Base-by-base conservation (phyloP, 2,888 invertebrate species). In the Oscheius sp. region DNA sequence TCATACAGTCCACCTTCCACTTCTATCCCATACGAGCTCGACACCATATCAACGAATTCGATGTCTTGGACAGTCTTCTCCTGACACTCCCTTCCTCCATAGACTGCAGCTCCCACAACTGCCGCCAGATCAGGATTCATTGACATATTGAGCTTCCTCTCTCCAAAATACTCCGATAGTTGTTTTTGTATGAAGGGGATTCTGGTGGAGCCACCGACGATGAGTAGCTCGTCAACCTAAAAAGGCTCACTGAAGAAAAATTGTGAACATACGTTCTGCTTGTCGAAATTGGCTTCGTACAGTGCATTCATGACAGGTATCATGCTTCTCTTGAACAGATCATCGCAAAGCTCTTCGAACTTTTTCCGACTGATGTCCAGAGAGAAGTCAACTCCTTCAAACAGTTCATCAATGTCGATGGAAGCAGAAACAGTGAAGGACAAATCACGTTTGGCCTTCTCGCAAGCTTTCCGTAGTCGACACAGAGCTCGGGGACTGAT, bases 321-420 rank as follows among this genome's bases (percentile, higher is more conserved):
- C 92, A 98, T 93, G 81, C 97, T 97, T 79, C 94, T 94, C 83
- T 96, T 93, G 94, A 99, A 98, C 84, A 98, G 92, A 90, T 99
- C 98, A 13, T 96, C 94, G 90, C 86, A 87, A 32, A 87, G 85
- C 73, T 87, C 87, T 74, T 99, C 98, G 90, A 99, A 99, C 88
- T 96, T 93, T 76, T 97, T 97, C 87, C 96, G 92, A 33, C 96
- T 96, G 90, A 98, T 94, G 75, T 94, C 94, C 0, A 96, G 96
- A 92, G 96, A 96, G 92, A 96, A 98, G 90, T 99, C 98, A 84
- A 95, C 94, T 81, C 96, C 97, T 90, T 97, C 96, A 87, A 93
- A 95, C 75, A 97, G 92, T 0, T 96, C 96, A 90, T 97, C 96
- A 84, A 97, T 96, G 92, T 97, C 96, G 87, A 97, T 94, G 82